Evolutionary conservation across 2,113 vertebrate genomes (phyloP).

Genomic region (Eleginops maclovinus): DNA sequence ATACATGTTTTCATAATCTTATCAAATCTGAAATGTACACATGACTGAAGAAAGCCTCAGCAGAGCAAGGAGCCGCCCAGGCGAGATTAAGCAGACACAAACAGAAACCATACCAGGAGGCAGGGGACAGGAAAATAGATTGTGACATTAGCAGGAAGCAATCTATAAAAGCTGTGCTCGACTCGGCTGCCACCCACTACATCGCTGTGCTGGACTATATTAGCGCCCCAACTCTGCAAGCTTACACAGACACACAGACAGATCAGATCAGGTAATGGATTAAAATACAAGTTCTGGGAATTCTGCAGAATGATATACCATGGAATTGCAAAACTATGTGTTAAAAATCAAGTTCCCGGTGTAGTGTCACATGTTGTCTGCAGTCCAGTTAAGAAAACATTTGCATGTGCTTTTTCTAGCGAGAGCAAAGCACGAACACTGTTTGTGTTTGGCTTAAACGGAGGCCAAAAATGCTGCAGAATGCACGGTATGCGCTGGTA

Average conservation of each 20-base stretch:
- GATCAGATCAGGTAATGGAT: conserved; percentile 39
- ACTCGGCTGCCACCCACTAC: conserved; percentile 49
- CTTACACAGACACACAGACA: conserved; percentile 24
- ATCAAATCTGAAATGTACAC: conserved; percentile 1
- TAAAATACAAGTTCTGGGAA: conserved; percentile 53
- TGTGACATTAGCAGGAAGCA: conserved; percentile 67
- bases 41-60: conserved; percentile 21
- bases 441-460: no score
- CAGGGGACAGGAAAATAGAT: conserved; percentile 49
- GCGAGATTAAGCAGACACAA: conserved; percentile 15
- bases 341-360: conserved; percentile 36
- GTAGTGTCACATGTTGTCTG: conserved; percentile 34
- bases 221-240: conserved; percentile 13
- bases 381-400: conserved; percentile 20
- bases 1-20: conserved; percentile 14
- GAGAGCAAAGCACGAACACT: no score
- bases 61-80: conserved; percentile 19
- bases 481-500: no score
- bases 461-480: no score
- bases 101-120: neutral
- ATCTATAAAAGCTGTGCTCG: conserved; percentile 58
- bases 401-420: no score
- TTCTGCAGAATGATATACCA: conserved; percentile 1
- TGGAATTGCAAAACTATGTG: conserved; percentile 43
- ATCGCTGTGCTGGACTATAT: conserved; percentile 39